phyloP scores from a whole-genome alignment of 2,888 invertebrate genomes.

The Branchellion lobata region DNA sequence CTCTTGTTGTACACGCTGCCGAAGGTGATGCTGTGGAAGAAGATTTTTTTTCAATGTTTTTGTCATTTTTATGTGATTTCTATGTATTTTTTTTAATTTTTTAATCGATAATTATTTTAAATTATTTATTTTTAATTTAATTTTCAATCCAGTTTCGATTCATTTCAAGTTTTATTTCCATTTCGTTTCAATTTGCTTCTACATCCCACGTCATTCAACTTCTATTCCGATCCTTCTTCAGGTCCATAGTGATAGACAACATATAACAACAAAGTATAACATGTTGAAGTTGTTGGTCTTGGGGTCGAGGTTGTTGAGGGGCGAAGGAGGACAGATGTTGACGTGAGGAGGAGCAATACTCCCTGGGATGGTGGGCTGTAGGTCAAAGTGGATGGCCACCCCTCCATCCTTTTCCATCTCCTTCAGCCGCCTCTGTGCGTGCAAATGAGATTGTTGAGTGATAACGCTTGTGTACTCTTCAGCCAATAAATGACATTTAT shows the following conservation, averaged over 20 bases:
- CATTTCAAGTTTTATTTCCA: neutral
- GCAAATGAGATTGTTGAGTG: neutral
- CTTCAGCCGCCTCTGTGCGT: conserved; percentile 36
- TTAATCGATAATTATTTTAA: neutral
- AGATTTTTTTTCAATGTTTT: neutral
- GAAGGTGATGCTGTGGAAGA: conserved; percentile 27
- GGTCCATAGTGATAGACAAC: too few species aligned
- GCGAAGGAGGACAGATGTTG: conserved; percentile 68
- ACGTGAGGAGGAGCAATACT: conserved; percentile 69
- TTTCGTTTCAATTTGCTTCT: too few species aligned
- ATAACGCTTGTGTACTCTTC: too few species aligned
- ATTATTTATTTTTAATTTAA: neutral
- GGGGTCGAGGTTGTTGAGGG: conserved; percentile 62
- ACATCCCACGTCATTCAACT: too few species aligned
- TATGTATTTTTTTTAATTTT: neutral
- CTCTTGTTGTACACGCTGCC: conserved; percentile 40
- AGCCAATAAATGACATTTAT: too few species aligned
- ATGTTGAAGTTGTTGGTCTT: conserved; percentile 60
- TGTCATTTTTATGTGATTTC: too few species aligned
- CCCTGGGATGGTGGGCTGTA: conserved; percentile 38
- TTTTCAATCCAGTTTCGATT: neutral
- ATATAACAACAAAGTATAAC: too few species aligned
- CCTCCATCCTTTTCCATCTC: conserved; percentile 46
- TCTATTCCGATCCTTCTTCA: too few species aligned
- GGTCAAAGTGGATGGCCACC: neutral